Evolutionary conservation across 2,113 vertebrate species (phyloP).

Genomic region (Microcebus jonahi): DNA sequence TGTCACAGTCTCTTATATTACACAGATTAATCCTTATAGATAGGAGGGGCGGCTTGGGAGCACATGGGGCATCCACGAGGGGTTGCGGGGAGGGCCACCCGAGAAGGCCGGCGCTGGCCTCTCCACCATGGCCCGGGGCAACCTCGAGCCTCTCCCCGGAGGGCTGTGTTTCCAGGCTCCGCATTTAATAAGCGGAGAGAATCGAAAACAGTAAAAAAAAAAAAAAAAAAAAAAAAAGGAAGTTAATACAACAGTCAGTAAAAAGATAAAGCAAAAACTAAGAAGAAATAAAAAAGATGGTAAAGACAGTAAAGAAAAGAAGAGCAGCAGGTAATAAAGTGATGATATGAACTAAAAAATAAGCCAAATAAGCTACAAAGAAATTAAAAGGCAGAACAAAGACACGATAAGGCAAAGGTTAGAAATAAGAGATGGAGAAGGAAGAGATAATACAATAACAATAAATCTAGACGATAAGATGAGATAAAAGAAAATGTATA

Average conservation of each 20-base stretch:
- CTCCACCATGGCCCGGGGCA: not conserved
- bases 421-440: slow-evolving; percentile 61
- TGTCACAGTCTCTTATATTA: not conserved
- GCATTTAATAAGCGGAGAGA: slow-evolving; percentile 51
- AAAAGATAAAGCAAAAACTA: slow-evolving; percentile 70
- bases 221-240: slow-evolving; percentile 56
- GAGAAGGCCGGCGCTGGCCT: not conserved
- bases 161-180: slow-evolving; percentile 14
- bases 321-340: slow-evolving; percentile 30
- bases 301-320: not conserved
- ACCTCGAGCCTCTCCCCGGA: not conserved
- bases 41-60: not conserved
- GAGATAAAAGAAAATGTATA: slow-evolving; percentile 62
- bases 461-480: slow-evolving; percentile 73
- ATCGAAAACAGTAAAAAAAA: slow-evolving; percentile 65
- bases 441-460: slow-evolving; percentile 70
- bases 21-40: not conserved
- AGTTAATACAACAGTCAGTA: slow-evolving; percentile 58
- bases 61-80: not conserved
- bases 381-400: slow-evolving; percentile 76
- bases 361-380: slow-evolving; percentile 62
- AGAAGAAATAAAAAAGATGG: slow-evolving; percentile 71
- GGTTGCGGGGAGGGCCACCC: not conserved
- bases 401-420: slow-evolving; percentile 60
- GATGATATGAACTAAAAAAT: slow-evolving; percentile 70